Percentiles rank a stretch among this genome's conserved stretches.
Conservation (phyloP, 2,888 invertebrate genomes). For the Torymus aiolomorphi region DNA sequence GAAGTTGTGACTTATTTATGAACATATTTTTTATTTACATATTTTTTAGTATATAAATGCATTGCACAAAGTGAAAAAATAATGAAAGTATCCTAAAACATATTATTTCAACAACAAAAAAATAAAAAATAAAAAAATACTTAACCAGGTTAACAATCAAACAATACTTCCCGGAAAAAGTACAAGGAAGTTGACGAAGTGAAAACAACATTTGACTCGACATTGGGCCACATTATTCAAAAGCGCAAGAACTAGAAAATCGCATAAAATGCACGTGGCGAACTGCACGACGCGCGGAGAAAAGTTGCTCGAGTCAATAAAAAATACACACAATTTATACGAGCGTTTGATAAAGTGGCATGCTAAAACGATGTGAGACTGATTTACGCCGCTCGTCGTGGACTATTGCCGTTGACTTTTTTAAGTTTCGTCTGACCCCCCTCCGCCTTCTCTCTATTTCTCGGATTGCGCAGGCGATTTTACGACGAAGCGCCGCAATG, state of each 20-base stretch:
- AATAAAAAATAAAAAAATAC: too few relatives aligned
- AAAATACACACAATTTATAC: slow-evolving; percentile 29
- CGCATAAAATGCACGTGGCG: background rate
- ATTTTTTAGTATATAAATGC: too few relatives aligned
- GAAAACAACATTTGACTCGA: slow-evolving; percentile 22
- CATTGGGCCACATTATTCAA: slow-evolving; percentile 11
- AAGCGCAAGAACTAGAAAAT: slow-evolving; percentile 23
- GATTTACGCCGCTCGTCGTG: slow-evolving; percentile 41
- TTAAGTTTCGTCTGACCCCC: slow-evolving; percentile 29
- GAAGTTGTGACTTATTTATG: too few relatives aligned
- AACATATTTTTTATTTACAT: too few relatives aligned
- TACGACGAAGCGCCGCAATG: slow-evolving; percentile 43
- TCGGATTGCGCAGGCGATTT: slow-evolving; percentile 39
- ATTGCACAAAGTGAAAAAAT: too few relatives aligned
- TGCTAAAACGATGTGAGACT: slow-evolving; percentile 38
- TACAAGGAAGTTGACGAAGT: background rate
- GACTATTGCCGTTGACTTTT: slow-evolving; percentile 1
- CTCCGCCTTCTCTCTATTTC: background rate
- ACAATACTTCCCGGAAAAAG: background rate
- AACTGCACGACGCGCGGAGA: background rate
- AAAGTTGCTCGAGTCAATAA: slow-evolving; percentile 38
- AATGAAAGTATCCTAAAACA: too few relatives aligned
- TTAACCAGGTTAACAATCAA: too few relatives aligned
- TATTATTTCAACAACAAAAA: too few relatives aligned
- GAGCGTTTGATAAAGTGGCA: slow-evolving; percentile 40